A percentile compares a stretch with the other conserved stretches of the same genome.
These are phyloP conservation scores for Panonychus citri DNA, from an alignment of 1,140 invertebrate genomes.

Conservation along the genomic window DNA sequence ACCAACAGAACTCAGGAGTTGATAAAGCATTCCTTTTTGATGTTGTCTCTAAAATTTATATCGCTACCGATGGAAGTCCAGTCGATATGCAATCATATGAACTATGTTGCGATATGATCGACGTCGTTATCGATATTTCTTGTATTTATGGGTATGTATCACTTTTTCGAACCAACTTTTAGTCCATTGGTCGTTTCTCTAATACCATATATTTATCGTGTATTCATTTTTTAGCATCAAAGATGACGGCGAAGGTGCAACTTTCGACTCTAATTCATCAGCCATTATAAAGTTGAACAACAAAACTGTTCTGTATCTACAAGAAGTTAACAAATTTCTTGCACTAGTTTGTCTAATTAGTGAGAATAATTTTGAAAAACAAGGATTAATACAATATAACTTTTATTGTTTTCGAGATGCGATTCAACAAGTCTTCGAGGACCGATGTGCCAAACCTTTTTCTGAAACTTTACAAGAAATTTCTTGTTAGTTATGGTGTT, in stretches of 20 bases:
- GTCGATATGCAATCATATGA: constrained; percentile 99
- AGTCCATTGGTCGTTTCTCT: too few relatives aligned
- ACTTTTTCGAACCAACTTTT: neutral
- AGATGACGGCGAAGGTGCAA: constrained; percentile 53
- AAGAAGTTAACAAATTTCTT: constrained; percentile 90
- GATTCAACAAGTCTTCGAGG: constrained; percentile 57
- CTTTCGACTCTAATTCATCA: constrained; percentile 84
- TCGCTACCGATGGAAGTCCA: constrained; percentile 91
- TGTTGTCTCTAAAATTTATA: constrained; percentile 96
- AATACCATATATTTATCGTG: too few relatives aligned
- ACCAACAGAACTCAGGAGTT: constrained; percentile 69
- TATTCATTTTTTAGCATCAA: constrained; percentile 34
- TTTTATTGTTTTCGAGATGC: constrained; percentile 79
- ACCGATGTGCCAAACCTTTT: neutral
- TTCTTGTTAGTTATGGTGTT: neutral
- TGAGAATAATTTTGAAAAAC: constrained; percentile 91
- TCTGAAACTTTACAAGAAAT: neutral
- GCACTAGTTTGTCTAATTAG: constrained; percentile 89
- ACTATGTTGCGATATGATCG: constrained; percentile 99
- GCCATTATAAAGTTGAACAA: constrained; percentile 92
- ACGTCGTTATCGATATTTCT: constrained; percentile 95
- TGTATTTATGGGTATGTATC: constrained; percentile 77
- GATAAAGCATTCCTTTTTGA: constrained; percentile 97
- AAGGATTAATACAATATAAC: constrained; percentile 93
- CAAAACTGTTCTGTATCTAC: constrained; percentile 79